These are phyloP conservation scores for Callionymus lyra DNA, from an alignment of 2,113 vertebrate species.

Conservation along the genomic window DNA sequence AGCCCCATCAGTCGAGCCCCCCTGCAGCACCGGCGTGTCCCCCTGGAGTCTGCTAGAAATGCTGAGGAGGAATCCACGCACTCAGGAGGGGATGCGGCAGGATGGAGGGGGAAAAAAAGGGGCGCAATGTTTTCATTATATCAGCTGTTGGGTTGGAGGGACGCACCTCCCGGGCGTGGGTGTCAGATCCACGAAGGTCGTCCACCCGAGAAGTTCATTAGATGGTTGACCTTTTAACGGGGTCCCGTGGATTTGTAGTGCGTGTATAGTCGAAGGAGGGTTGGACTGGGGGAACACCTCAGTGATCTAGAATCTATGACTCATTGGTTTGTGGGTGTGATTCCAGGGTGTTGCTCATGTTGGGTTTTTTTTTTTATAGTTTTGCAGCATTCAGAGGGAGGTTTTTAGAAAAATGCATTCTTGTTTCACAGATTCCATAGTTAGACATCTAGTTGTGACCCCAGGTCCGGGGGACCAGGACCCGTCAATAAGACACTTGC, in stretches of 20 bases:
- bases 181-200: constrained; percentile 38
- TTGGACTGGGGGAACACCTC: constrained; percentile 1
- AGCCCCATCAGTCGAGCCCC: neutral
- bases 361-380: no score
- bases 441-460: no score
- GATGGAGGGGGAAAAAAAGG: constrained; percentile 23
- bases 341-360: no score
- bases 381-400: no score
- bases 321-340: constrained; percentile 40
- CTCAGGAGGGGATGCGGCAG: constrained; percentile 35
- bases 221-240: neutral
- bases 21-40: neutral
- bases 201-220: constrained; percentile 5
- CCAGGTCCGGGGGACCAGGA: no score
- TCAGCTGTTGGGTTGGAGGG: constrained; percentile 49
- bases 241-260: no score
- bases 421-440: no score
- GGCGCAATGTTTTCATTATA: constrained; percentile 66
- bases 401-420: no score
- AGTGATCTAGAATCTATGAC: constrained; percentile 25
- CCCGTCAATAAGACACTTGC: no score
- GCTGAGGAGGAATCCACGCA: constrained; percentile 20
- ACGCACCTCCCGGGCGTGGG: constrained; percentile 43
- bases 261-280: no score
- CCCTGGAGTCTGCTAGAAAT: no score